Evolutionary conservation across 2,888 invertebrate species (phyloP), one percentile per base, ranked within the genome.

Genomic region (Syrphus vitripennis): DNA sequence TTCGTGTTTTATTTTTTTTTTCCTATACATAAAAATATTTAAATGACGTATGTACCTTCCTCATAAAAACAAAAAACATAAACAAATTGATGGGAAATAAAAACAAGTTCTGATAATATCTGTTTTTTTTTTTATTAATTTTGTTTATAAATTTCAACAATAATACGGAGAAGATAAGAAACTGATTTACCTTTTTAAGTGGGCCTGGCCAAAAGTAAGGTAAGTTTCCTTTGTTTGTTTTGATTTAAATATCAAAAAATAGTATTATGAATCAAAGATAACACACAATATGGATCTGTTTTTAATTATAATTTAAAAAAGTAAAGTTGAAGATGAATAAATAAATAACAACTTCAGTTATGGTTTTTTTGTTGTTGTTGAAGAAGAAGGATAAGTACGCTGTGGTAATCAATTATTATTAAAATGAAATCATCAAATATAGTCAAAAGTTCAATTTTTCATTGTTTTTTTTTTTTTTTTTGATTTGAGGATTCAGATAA

Each of bases 21-120:
- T 48, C 14, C 14, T 37, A 34, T 21, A 67, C 19, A 48, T 6
- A 48, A 65, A 37, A 67, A 48, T 19, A 72, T 48, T 55, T 26
- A 69, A 71, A 71, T 72, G 76, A 76, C 84, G 63, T 76, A 72
- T 84, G 84, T 84, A 84, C 84, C 84, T 84, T 80, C 65, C 37
- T 77, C 61, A 81, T 65, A 16, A 16, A 0, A 16, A 42, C 40
- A 63, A 6, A n/a, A 50, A 7, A 24, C 12, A 14, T 24, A 19
- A 45, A 45, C 21, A 31, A 67, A 76, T 81, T 55, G 26, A 69
- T 84, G 67, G 76, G 48, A 84, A 84, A 65, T 65, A 63, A 81
- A 80, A 69, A 78, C 4, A 21, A 69, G 50, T 69, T 83, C 40
- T 67, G 67, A 72, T 67, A 45, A 63, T 57, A 61, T 48, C 21